Evolutionary conservation across 2,113 vertebrate species (phyloP).

Genomic region (Fregata magnificens): DNA sequence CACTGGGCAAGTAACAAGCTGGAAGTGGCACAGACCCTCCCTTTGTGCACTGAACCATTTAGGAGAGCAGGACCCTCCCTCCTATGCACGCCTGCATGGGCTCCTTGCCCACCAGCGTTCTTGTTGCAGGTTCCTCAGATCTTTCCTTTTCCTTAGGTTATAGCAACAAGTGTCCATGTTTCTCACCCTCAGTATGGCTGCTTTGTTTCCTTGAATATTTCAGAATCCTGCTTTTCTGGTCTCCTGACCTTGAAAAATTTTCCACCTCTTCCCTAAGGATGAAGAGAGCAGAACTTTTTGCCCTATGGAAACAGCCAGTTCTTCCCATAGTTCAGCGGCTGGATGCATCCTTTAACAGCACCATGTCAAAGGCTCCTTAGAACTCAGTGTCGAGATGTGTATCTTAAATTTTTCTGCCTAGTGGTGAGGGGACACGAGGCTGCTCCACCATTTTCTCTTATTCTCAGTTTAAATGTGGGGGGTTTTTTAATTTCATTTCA

Average conservation of each 20-base stretch:
- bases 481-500: background rate
- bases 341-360: background rate
- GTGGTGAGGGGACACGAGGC: rapidly evolving
- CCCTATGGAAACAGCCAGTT: background rate
- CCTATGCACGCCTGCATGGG: background rate
- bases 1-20: rapidly evolving
- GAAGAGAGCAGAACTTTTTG: background rate
- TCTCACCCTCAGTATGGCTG: background rate
- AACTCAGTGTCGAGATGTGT: background rate
- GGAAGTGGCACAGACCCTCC: background rate
- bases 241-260: background rate
- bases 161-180: background rate
- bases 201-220: background rate
- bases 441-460: background rate
- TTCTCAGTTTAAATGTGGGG: background rate
- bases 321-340: background rate
- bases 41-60: background rate
- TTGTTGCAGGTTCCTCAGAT: background rate
- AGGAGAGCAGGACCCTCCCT: background rate
- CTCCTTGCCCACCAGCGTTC: rapidly evolving
- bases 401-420: background rate
- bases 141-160: background rate
- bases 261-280: background rate
- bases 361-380: background rate
- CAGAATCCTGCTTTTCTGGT: background rate